These are phyloP conservation scores for Eulimnadia texana DNA, from an alignment of 1,140 invertebrate genomes.

Conservation along the genomic window DNA sequence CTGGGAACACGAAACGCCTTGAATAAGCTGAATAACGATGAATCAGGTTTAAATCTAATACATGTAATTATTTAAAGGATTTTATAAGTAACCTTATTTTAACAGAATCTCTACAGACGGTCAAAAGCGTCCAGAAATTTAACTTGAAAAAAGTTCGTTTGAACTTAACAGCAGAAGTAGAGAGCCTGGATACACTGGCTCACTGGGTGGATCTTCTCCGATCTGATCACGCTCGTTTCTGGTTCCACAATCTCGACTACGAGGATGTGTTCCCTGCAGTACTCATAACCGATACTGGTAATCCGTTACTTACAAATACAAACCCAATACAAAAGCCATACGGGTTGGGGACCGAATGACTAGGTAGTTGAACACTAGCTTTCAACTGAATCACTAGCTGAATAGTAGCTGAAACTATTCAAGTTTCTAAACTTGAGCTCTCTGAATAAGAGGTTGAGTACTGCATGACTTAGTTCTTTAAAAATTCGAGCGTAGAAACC, in stretches of 20 bases:
- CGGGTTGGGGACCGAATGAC: no score
- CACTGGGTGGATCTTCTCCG: slow-evolving; percentile 24
- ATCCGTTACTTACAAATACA: neutral
- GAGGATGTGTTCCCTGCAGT: slow-evolving; percentile 18
- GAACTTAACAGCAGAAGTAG: slow-evolving; percentile 20
- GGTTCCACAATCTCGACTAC: slow-evolving; percentile 24
- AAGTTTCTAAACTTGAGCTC: no score
- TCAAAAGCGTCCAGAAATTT: slow-evolving; percentile 11
- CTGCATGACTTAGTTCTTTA: no score
- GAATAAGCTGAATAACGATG: no score
- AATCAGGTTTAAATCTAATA: no score
- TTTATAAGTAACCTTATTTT: neutral
- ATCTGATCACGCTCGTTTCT: slow-evolving; percentile 24
- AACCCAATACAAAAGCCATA: neutral
- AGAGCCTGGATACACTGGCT: slow-evolving; percentile 20
- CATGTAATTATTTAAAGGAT: neutral
- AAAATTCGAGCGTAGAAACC: no score
- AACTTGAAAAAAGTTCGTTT: slow-evolving; percentile 21
- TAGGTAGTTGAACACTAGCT: no score
- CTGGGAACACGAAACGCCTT: no score
- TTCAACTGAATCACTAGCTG: no score
- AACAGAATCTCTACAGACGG: neutral
- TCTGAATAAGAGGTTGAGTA: no score
- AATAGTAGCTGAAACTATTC: no score
- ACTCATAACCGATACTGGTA: slow-evolving; percentile 17